These are phyloP conservation scores for Eclectus roratus DNA, from an alignment of 2,113 vertebrate genomes.

Conservation along the genomic window DNA sequence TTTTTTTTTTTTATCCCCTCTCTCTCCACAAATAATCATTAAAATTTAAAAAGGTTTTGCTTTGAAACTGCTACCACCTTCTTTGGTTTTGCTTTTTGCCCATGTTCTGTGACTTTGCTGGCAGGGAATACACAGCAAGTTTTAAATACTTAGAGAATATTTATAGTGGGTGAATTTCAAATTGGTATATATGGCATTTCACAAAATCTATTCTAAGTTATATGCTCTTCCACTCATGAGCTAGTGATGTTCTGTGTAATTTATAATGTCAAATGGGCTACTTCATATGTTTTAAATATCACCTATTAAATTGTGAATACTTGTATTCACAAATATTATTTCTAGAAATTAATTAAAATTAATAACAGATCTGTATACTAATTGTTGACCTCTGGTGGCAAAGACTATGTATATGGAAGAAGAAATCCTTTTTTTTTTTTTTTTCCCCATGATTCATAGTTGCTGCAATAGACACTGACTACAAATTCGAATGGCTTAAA, in stretches of 20 bases:
- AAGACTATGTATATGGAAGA: neutral
- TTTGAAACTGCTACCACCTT: neutral
- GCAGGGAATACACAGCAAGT: neutral
- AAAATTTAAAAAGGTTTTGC: constrained; percentile 10
- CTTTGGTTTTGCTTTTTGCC: neutral
- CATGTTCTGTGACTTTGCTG: neutral
- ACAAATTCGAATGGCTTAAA: neutral
- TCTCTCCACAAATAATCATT: neutral
- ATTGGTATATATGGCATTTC: constrained; percentile 10
- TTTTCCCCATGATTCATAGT: neutral
- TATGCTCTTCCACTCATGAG: neutral
- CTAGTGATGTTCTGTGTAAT: constrained; percentile 7
- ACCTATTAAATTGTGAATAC: constrained; percentile 18
- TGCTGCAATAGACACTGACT: neutral
- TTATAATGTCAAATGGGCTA: constrained; percentile 17
- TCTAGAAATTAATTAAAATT: constrained; percentile 25
- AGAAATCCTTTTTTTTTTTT: neutral
- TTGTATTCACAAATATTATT: constrained; percentile 37
- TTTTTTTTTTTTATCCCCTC: no score
- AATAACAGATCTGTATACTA: neutral
- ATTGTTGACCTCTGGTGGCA: constrained; percentile 2
- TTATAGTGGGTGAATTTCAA: constrained; percentile 32
- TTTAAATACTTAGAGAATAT: constrained; percentile 37
- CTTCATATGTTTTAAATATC: constrained; percentile 9
- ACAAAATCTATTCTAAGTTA: constrained; percentile 12